Percentiles rank a stretch among this genome's conserved stretches.
Conservation (phyloP, 2,797 vertebrate genomes). For the Enteromius unitaeniatus region DNA sequence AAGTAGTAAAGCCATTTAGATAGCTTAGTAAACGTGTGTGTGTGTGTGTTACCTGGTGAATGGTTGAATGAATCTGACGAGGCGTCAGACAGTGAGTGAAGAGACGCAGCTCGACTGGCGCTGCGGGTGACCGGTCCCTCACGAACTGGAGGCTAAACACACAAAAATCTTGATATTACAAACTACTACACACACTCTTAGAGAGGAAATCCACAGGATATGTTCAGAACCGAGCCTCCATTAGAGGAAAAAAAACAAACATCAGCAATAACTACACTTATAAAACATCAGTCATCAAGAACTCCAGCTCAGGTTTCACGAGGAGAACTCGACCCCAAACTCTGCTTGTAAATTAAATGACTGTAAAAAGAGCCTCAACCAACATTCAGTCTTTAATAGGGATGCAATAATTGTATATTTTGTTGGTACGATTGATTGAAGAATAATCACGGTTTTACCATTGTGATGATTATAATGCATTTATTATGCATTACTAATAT, state of each 20-base stretch:
- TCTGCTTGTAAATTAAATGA: neutral
- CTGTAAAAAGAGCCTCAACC: neutral
- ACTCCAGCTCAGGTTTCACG: neutral
- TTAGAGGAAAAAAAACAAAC: neutral
- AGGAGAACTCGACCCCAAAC: neutral
- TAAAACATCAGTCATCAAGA: neutral
- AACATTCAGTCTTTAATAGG: no score
- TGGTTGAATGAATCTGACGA: constrained; percentile 83
- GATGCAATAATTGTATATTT: no score
- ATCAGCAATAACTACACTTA: neutral
- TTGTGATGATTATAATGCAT: no score
- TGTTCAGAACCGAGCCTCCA: neutral
- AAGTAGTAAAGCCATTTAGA: neutral
- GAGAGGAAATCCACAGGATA: neutral
- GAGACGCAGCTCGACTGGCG: constrained; percentile 76
- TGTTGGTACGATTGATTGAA: no score
- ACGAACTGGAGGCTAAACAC: constrained; percentile 86
- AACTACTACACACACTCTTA: neutral
- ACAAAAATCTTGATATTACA: constrained; percentile 35
- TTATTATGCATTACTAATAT: no score
- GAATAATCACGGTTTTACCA: no score
- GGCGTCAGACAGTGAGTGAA: constrained; percentile 84
- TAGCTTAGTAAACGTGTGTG: neutral
- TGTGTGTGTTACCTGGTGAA: constrained; percentile 80
- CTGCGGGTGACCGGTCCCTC: constrained; percentile 66